Conservation (phyloP, 2,113 vertebrate species). For the Albula glossodonta region DNA sequence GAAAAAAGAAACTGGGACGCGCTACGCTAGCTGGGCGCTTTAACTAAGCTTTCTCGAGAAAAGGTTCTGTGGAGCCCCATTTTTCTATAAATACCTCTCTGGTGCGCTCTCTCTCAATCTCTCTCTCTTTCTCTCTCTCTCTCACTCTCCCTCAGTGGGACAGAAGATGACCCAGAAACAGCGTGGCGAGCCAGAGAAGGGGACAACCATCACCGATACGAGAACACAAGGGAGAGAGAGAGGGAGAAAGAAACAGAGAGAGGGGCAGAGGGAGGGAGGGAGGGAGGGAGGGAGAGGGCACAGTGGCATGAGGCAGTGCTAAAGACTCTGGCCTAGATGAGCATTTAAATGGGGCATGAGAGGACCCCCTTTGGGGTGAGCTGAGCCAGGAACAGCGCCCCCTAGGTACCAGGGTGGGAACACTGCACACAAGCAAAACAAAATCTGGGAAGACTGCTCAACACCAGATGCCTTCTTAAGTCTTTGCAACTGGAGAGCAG, state of each 20-base stretch:
- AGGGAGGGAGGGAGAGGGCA: background rate
- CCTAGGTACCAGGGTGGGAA: background rate
- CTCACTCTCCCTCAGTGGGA: slow-evolving; percentile 66
- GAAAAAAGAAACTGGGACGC: slow-evolving; percentile 69
- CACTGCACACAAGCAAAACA: too few relatives aligned
- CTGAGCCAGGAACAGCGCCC: background rate
- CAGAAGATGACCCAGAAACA: slow-evolving; percentile 76
- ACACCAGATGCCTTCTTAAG: too few relatives aligned
- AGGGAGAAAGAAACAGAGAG: background rate
- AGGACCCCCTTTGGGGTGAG: background rate
- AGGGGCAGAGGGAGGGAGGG: background rate
- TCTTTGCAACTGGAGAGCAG: too few relatives aligned
- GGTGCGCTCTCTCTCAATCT: slow-evolving; percentile 37
- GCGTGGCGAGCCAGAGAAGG: slow-evolving; percentile 59
- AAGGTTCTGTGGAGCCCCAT: slow-evolving; percentile 78
- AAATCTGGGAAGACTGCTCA: too few relatives aligned
- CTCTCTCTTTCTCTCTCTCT: slow-evolving; percentile 46
- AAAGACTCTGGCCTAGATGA: slow-evolving; percentile 13
- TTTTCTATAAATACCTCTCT: slow-evolving; percentile 78
- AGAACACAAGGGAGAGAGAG: slow-evolving; percentile 25
- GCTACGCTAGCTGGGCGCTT: slow-evolving; percentile 62
- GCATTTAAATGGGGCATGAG: background rate
- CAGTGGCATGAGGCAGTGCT: background rate
- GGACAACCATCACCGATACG: slow-evolving; percentile 60
- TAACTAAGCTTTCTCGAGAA: slow-evolving; percentile 71